Base-by-base conservation (phyloP, 2,888 invertebrate genomes). In the Amblyteles armatorius region DNA sequence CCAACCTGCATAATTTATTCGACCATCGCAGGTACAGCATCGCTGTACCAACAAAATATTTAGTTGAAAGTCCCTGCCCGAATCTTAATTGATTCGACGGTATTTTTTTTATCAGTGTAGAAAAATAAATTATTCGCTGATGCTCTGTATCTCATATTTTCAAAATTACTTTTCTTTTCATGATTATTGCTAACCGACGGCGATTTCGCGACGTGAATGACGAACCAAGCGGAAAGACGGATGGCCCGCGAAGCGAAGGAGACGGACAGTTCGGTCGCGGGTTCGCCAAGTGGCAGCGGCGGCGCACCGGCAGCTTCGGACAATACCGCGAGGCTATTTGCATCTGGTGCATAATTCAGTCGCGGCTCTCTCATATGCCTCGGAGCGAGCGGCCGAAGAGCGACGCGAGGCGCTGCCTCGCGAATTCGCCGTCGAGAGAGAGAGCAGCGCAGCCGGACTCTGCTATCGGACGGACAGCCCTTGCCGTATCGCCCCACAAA, bases 281-380 rank as follows among this genome's bases (percentile, higher is more conserved):
- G 22, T 57, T 57, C 57, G 57, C 26, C 22, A 3, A 57, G 11
- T 13, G 26, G 11, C 57, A 22, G 57, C 55, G 1, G 22, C 55
- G 22, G 22, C 86, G 55, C 86, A 88, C 84, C 71, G 33, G 19
- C 63, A 79, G 63, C 36, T 36, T 79, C 87, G 90, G 89, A 92
- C 91, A 92, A 92, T 92, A 91, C 82, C 90, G 87, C 79, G 83
- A 73, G 79, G 57, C 19, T 73, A 92, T 93, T 92, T 92, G 91
- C 92, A 92, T 92, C 90, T 90, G 91, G 91, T 92, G 91, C 92
- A 92, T 93, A 92, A 92, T 92, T 92, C 92, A 92, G 90, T 86
- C 89, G 89, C 89, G 57, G 44, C 60, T 73, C 90, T 92, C 90
- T 89, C 77, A 88, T 89, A 88, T 89, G 88, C 87, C 87, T 87